phyloP scores from a whole-genome alignment of 1,140 invertebrate genomes.

The Drosophila equinoxialis region DNA sequence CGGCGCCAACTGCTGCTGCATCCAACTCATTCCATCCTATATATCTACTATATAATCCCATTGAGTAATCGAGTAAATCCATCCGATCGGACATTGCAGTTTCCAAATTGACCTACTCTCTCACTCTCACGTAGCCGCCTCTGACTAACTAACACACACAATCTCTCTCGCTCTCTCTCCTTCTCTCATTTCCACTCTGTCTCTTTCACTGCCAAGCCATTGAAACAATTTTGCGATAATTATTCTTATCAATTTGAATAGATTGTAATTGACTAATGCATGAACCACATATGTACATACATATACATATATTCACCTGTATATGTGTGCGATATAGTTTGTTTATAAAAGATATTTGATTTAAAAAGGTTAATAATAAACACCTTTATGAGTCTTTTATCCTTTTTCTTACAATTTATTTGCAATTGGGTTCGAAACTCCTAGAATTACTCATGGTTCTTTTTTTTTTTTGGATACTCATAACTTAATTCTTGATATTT shows the following conservation, averaged over 20 bases:
- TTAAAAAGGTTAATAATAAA: no score
- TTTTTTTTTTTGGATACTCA: no score
- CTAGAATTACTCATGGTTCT: no score
- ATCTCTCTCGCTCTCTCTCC: no score
- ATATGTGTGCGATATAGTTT: no score
- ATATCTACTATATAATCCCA: constrained; percentile 44
- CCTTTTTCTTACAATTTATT: no score
- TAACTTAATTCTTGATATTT: no score
- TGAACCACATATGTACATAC: neutral
- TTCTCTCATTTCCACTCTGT: neutral
- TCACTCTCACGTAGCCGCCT: no score
- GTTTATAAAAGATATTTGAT: no score
- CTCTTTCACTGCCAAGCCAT: neutral
- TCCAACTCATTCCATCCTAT: neutral
- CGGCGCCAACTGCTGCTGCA: neutral
- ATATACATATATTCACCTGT: neutral
- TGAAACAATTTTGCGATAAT: constrained; percentile 23
- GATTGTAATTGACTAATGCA: constrained; percentile 11
- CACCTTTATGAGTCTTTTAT: no score
- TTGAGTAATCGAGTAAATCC: constrained; percentile 51
- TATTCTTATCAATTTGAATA: constrained; percentile 53
- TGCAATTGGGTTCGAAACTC: no score
- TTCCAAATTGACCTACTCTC: constrained; percentile 27
- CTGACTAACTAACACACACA: no score
- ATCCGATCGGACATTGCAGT: constrained; percentile 16